Conservation (phyloP, 2,113 vertebrate species). For the Semicossyphus pulcher region DNA sequence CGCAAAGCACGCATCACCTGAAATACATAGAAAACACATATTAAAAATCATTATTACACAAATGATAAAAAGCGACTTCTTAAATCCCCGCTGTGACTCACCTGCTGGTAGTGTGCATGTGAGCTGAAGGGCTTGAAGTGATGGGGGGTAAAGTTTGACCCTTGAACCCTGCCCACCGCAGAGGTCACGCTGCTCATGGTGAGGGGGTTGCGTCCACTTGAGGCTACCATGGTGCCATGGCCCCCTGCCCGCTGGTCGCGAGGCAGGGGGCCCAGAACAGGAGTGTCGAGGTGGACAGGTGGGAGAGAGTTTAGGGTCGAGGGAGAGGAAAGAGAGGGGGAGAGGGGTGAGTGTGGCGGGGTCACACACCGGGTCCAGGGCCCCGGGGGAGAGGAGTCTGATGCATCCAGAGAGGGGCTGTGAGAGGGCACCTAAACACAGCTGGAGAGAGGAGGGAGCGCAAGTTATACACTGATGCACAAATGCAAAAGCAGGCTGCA, state of each 20-base stretch:
- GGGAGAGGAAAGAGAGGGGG: constrained; percentile 44
- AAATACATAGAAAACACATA: background rate
- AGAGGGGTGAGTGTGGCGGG: constrained; percentile 33
- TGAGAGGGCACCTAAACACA: constrained; percentile 77
- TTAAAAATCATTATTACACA: background rate
- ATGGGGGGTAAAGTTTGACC: constrained; percentile 81
- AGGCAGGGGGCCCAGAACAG: constrained; percentile 76
- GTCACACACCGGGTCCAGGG: constrained; percentile 80
- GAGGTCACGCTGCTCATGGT: constrained; percentile 88
- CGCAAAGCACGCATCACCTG: constrained; percentile 90
- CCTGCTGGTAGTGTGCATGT: constrained; percentile 94
- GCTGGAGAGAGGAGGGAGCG: constrained; percentile 51
- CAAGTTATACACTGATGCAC: constrained; percentile 14
- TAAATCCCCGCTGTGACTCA: constrained; percentile 31
- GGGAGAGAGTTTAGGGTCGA: constrained; percentile 11
- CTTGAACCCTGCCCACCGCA: constrained; percentile 88
- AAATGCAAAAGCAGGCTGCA: background rate
- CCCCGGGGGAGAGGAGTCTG: constrained; percentile 78
- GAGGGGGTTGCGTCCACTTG: constrained; percentile 87
- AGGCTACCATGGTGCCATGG: constrained; percentile 95
- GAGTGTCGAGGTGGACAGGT: constrained; percentile 50
- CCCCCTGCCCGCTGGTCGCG: constrained; percentile 82
- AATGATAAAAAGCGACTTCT: background rate
- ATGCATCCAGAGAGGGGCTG: constrained; percentile 83
- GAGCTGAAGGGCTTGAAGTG: constrained; percentile 98